These are phyloP conservation scores for Drosophila watanabei DNA, from an alignment of 1,140 invertebrate species.

Conservation along the genomic window DNA sequence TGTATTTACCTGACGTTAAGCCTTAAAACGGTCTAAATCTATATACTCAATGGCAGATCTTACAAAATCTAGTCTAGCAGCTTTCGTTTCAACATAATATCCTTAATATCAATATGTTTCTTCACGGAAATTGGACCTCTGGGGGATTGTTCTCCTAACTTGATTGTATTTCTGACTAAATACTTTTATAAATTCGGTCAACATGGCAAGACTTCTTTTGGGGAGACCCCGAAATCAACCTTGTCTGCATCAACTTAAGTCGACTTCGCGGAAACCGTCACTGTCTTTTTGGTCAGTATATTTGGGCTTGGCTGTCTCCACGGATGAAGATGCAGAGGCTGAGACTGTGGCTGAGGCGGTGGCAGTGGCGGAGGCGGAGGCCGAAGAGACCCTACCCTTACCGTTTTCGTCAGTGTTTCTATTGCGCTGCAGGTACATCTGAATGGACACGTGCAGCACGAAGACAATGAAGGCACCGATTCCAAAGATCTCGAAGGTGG, in stretches of 20 bases:
- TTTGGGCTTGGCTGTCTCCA: slow-evolving; percentile 36
- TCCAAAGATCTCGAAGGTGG: slow-evolving; percentile 91
- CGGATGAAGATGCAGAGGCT: slow-evolving; percentile 26
- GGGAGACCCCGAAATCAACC: background rate
- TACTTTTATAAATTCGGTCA: slow-evolving; percentile 24
- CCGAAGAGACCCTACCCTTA: slow-evolving; percentile 68
- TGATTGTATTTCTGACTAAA: slow-evolving; percentile 3
- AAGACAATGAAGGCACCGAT: slow-evolving; percentile 88
- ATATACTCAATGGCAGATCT: background rate
- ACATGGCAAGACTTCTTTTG: background rate
- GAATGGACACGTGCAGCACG: slow-evolving; percentile 88
- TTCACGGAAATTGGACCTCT: background rate
- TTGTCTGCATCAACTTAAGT: slow-evolving; percentile 62
- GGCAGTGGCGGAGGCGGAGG: slow-evolving; percentile 11
- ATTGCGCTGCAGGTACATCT: slow-evolving; percentile 84
- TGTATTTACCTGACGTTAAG: slow-evolving; percentile 4
- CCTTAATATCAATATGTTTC: slow-evolving; percentile 3
- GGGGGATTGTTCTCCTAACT: background rate
- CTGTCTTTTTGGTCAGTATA: slow-evolving; percentile 37
- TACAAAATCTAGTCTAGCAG: slow-evolving; percentile 14
- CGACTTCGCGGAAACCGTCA: slow-evolving; percentile 74
- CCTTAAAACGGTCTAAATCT: slow-evolving; percentile 2
- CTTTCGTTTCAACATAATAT: background rate
- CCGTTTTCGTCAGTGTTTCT: slow-evolving; percentile 63
- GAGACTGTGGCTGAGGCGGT: slow-evolving; percentile 21